phyloP scores from a whole-genome alignment of 2,797 vertebrate species.

The Synaphobranchus kaupii region DNA sequence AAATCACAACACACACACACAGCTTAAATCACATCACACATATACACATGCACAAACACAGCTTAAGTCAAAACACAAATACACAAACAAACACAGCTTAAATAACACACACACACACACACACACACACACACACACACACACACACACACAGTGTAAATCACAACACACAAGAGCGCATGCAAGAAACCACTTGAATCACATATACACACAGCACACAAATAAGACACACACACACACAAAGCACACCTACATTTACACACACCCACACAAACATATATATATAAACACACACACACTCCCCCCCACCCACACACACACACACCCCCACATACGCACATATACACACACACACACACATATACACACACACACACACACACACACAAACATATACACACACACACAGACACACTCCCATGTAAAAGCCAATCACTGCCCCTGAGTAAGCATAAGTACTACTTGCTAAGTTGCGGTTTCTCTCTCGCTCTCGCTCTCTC shows the following conservation, averaged over 20 bases:
- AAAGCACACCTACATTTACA: background rate
- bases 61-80: background rate
- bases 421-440: background rate
- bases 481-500: background rate
- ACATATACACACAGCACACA: background rate
- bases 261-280: background rate
- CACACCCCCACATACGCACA: background rate
- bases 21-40: too few species aligned
- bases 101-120: background rate
- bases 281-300: background rate
- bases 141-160: background rate
- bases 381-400: background rate
- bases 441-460: background rate
- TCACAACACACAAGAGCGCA: background rate
- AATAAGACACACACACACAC: background rate
- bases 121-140: background rate
- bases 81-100: background rate
- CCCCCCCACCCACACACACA: background rate
- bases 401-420: background rate
- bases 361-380: background rate
- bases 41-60: background rate
- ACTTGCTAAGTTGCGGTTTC: background rate
- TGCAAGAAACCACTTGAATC: too few species aligned
- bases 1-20: too few species aligned
- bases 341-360: background rate